Evolutionary conservation across 2,888 invertebrate genomes (phyloP).

Genomic region (Tromatobia lineatoria): DNA sequence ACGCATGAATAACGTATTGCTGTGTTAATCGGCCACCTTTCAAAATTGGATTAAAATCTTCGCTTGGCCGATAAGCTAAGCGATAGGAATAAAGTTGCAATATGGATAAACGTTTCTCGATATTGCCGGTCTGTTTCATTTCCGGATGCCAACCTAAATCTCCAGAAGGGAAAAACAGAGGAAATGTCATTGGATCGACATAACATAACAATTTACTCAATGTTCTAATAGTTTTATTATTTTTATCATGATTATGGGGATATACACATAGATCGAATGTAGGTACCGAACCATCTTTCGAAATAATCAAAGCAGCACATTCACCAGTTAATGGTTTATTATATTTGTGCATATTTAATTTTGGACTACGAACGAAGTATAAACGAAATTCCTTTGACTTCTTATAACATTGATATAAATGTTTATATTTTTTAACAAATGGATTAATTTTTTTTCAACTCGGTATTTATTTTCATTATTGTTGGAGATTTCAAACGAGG

Average conservation of each 20-base stretch:
- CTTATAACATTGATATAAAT: not conserved
- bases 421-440: constrained; percentile 21
- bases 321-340: constrained; percentile 4
- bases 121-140: too few relatives aligned
- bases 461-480: not conserved
- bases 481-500: constrained; percentile 2
- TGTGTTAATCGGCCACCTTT: not conserved
- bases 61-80: not conserved
- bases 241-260: not conserved
- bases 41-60: not conserved
- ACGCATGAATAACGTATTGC: too few relatives aligned
- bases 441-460: constrained; percentile 28
- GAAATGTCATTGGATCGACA: too few relatives aligned
- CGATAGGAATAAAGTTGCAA: not conserved
- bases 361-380: constrained; percentile 5
- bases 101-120: too few relatives aligned
- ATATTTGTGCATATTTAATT: constrained; percentile 2
- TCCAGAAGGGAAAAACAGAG: too few relatives aligned
- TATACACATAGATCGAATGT: not conserved
- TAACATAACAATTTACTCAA: too few relatives aligned
- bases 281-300: not conserved
- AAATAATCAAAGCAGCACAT: constrained; percentile 2
- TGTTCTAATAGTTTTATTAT: not conserved
- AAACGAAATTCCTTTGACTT: constrained; percentile 1
- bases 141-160: too few relatives aligned